Base-by-base conservation (phyloP, 2,797 vertebrate species). In the Semotilus atromaculatus region DNA sequence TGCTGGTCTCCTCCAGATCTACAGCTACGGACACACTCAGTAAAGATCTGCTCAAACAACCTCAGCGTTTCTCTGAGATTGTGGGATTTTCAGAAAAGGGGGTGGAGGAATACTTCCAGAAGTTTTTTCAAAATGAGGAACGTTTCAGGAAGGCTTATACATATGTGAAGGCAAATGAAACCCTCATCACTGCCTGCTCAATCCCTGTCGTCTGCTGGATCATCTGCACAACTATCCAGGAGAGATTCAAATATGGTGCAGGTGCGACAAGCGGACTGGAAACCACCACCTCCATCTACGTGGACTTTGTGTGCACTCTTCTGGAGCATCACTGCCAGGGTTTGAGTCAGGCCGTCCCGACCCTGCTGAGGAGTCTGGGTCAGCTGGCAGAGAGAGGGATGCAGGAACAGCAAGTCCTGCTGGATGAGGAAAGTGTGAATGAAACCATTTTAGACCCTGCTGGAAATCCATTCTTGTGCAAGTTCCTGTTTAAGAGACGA, bases 181-280 rank as follows among this genome's bases (percentile, higher is more conserved):
- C 13, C 0, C 70, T 84, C 8, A 45, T 76, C 23, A 77, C 77
- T 2, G 29, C 77, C 53, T 88, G 84, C 6, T 86, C 79, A 3
- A 88, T 83, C 53, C 87, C 87, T 51, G 84, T 86, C 0, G 48
- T 86, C 51, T 88, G 84, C 71, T 86, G 87, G 84, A 85, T 86
- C 74, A 80, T 86, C 43, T 88, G 84, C 84, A 88, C 31, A 6
- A 23, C 45, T 8, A 43, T 88, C 4, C 29, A 64, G 11, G 58
- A 86, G 19, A 18, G 82, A 2, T 43, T 45, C 18, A 70, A 5
- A 13, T 21, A 70, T 34, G 40, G 34, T 21, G 48, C 19, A 31
- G 36, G 31, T 45, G 10, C 48, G 7, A 72, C 38, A 75, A 38
- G 29, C 0, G 38, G 48, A 34, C 14, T 77, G 9, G 73, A 80